Evolutionary conservation across 2,888 invertebrate species (phyloP), one percentile per base, ranked within the genome.

Genomic region (Cremastinae sp.): DNA sequence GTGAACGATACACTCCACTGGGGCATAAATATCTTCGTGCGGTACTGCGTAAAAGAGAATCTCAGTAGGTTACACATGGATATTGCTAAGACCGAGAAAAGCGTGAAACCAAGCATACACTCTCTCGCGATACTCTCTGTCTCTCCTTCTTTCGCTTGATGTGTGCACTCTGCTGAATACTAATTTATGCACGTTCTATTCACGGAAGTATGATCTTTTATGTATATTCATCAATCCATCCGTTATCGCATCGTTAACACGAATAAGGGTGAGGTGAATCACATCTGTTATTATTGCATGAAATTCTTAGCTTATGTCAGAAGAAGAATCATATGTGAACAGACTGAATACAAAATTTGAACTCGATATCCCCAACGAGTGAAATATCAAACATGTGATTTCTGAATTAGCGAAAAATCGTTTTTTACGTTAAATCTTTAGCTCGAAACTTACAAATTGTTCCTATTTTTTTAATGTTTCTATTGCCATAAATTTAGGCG

Each of bases 11-110:
- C 83, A 84, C 83, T 83, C 83, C 83, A 85, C 83, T 82, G 84
- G 81, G 84, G 84, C 85, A 84, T 85, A 83, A 87, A 86, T 84
- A 82, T 83, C 80, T 78, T 72, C 73, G 70, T 41, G 56, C 66
- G 69, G 71, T 61, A 62, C 65, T 61, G 73, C 49, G 72, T 68
- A 77, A 76, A 73, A 74, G 76, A 66, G 59, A 68, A 74, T 71
- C 75, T 71, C 73, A 68, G 61, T 73, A 65, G 49, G 55, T 37
- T 49, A 37, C 51, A 43, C 53, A 51, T 64, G 51, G 16, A 69
- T 55, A 37, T 53, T 41, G 18, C 43, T 10, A 43, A 43, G 58
- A 45, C 22, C 20, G 55, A 75, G 68, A 37, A 73, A 76, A 65
- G 49, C 72, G 58, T 64, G 47, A 47, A 69, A 41, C 47, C 61